A percentile compares a stretch with the other conserved stretches of the same genome.
phyloP scores from a whole-genome alignment of 30 jellyfish, hydroid and myxozoan species.

The Sanderia malayensis region DNA sequence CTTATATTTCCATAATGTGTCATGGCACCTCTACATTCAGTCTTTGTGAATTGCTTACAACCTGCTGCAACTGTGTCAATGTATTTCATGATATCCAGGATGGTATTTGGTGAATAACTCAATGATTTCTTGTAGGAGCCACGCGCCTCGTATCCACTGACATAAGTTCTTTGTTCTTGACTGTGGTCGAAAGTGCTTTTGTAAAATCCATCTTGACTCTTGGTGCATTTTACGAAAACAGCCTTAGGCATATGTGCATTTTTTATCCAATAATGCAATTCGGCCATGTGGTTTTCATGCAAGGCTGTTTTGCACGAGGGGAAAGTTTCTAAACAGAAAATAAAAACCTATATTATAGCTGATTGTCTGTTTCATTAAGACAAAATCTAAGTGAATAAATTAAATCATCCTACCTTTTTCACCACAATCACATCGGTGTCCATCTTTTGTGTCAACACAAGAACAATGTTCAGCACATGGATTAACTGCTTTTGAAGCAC shows the following conservation, averaged over 20 bases:
- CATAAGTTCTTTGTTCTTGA: neutral
- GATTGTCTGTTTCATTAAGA: too few relatives aligned
- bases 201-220: neutral
- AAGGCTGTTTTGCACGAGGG: neutral
- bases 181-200: neutral
- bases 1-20: neutral
- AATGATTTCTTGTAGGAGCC: neutral
- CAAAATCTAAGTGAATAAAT: too few relatives aligned
- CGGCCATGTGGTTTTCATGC: neutral
- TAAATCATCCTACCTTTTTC: neutral
- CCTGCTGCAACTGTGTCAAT: neutral
- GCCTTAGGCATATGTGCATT: neutral
- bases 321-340: neutral
- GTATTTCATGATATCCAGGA: neutral
- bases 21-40: neutral
- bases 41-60: neutral
- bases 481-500: neutral
- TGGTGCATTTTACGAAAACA: neutral
- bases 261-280: too few relatives aligned
- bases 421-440: neutral
- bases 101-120: neutral
- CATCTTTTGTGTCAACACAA: neutral
- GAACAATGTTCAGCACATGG: neutral
- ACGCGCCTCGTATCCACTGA: neutral
- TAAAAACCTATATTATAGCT: too few relatives aligned